A percentile compares a stretch with the other conserved stretches of the same genome.
These are phyloP conservation scores for Suricata suricatta DNA, from an alignment of 2,113 vertebrate genomes.

Conservation along the genomic window DNA sequence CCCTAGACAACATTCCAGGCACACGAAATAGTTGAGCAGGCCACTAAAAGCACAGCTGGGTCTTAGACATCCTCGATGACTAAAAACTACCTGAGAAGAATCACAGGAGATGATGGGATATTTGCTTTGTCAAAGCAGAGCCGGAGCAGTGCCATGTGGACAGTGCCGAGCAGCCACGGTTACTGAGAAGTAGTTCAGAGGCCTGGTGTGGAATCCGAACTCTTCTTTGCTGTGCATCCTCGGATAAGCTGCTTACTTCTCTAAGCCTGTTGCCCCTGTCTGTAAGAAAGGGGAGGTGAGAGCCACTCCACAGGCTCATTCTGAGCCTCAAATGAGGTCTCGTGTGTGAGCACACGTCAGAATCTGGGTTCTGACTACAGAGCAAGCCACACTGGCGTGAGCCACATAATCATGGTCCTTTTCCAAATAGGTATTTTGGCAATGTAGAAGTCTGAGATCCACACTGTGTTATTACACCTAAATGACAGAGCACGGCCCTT, in stretches of 20 bases:
- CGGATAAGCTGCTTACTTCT: background rate
- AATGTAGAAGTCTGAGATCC: background rate
- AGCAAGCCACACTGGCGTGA: background rate
- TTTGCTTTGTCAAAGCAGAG: constrained; percentile 5
- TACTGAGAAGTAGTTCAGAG: background rate
- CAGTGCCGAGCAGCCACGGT: too few species aligned
- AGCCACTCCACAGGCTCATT: rapidly evolving
- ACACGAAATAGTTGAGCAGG: background rate
- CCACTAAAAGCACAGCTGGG: background rate
- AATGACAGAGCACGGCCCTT: background rate
- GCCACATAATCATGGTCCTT: background rate
- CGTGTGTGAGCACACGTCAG: background rate
- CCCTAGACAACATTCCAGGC: background rate
- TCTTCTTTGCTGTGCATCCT: background rate
- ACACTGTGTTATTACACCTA: background rate
- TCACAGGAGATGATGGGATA: background rate
- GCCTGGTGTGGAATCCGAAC: background rate
- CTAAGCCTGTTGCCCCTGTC: background rate
- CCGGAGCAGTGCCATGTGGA: background rate
- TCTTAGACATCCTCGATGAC: background rate
- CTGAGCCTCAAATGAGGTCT: background rate
- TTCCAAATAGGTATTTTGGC: background rate
- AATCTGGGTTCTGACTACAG: background rate
- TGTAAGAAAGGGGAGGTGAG: background rate
- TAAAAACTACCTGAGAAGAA: background rate